A percentile compares a stretch with the other conserved stretches of the same genome.
These are phyloP conservation scores for Temnothorax unifasciatus DNA, from an alignment of 2,888 invertebrate species.

Conservation along the genomic window DNA sequence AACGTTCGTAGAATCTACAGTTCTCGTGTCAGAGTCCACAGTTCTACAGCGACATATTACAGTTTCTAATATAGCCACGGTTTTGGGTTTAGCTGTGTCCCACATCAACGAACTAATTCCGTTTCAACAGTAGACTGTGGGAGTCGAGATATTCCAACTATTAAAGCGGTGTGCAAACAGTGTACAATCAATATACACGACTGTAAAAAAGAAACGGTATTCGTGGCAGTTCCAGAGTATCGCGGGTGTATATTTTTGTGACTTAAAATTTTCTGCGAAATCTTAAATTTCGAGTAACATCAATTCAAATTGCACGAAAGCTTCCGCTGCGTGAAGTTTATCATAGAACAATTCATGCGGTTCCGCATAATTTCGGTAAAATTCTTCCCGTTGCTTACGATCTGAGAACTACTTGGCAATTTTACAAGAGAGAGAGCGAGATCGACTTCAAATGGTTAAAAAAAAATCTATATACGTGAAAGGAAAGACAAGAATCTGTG, in stretches of 20 bases:
- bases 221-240: no score
- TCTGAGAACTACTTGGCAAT: background rate
- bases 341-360: background rate
- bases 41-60: slow-evolving; percentile 24
- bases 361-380: background rate
- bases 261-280: background rate
- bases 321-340: background rate
- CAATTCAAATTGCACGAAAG: background rate
- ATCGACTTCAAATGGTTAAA: background rate
- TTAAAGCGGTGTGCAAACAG: background rate
- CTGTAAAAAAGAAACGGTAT: background rate
- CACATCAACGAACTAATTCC: slow-evolving; percentile 21
- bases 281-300: background rate
- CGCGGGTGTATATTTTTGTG: background rate
- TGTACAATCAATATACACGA: background rate
- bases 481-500: background rate
- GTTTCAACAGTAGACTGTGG: slow-evolving; percentile 3
- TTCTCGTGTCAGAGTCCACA: slow-evolving; percentile 3
- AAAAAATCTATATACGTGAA: background rate
- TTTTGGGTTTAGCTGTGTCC: slow-evolving; percentile 14
- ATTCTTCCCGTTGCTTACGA: background rate
- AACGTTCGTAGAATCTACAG: background rate
- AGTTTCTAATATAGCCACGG: slow-evolving; percentile 25
- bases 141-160: background rate
- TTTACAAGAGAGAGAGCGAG: background rate